Base-by-base conservation (phyloP, 2,888 invertebrate genomes). In the Coleophora deauratella region DNA sequence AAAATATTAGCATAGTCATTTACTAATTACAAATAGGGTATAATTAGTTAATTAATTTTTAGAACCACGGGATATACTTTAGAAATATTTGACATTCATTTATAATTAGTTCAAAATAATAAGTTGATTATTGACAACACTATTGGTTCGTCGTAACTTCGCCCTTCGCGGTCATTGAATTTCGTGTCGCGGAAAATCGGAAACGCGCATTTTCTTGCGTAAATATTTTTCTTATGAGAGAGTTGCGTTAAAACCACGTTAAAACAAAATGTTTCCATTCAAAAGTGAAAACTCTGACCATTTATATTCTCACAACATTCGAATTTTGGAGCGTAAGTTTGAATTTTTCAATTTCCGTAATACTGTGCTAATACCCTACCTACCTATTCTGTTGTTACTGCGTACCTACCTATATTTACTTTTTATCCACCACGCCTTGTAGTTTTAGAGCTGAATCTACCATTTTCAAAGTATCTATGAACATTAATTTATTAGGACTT, bases 31-130 rank as follows among this genome's bases (percentile, higher is more conserved):
- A 57, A 52, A 53, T 37, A 47, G 39, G 15, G 41, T 27, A 45
- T 66, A 75, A 77, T 73, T 77, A 66, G 51, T 52, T 51, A 64
- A 65, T 62, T 50, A 62, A 50, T 78, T 74, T 66, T 63, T 28
- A 43, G 48, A 52, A 50, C 43, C 43, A 27, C 43, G 2, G 47
- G 27, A 30, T 62, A 12, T 36, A 11, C 38, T 51, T 38, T 49
- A 32, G 28, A 46, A 44, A 43, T 13, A 37, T 11, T 32, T 46
- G 42, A 35, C 32, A 30, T 41, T 27, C 27, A n/a, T 45, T 37
- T 38, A 44, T 49, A 47, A 35, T 51, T 32, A 36, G 47, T 50
- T 45, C 47, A 30, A 50, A 56, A 51, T 62, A 69, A 65, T 60
- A 49, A 66, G 73, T 57, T 39, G 48, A 50, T 44, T 54, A 50